Base-by-base conservation (phyloP, 2,888 invertebrate genomes). In the Tenthredo amoena region DNA sequence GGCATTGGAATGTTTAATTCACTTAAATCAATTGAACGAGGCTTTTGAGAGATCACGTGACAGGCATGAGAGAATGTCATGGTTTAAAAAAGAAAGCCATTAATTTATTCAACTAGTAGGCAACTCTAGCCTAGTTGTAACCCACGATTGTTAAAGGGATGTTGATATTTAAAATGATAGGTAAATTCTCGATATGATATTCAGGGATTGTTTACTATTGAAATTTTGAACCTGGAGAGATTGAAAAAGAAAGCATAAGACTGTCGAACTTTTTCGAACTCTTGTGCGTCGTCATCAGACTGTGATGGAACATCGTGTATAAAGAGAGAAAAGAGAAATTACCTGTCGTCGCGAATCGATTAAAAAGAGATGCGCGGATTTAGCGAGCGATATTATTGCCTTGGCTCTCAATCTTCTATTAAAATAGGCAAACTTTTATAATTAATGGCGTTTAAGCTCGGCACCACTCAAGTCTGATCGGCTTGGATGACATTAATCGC, bases 381-480 rank as follows among this genome's bases (percentile, higher is more conserved):
- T 21, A 18, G 9, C 21, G 9, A 12, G 43, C 2, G 31, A n/a
- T 34, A 34, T 50, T 50, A 77, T 77, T 68, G 34, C 77, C 77
- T 77, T 68, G 55, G 34, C 77, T 31, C 34, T 31, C n/a, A 31
- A 50, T 77, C 31, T 55, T 31, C 21, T 26, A 77, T 50, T n/a
- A 77, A 77, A 77, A 77, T 77, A 55, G 55, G 77, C 55, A 50
- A 77, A 77, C 77, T 77, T 77, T 77, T 77, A 77, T 77, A 77
- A 77, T 77, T 55, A 77, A 50, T 55, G 18, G 26, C 47, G 10
- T 55, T 55, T 31, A 55, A 77, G 34, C 40, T 43, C 21, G 21
- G 43, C 72, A 21, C 21, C n/a, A 34, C 15, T 34, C 34, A 68
- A 68, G 68, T 5, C 7, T 4, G 15, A 26, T 26, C 68, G 4